Percentiles rank a stretch among this genome's conserved stretches.
These are phyloP conservation scores for Empidonax alnorum DNA, from an alignment of 2,113 vertebrate species.

Conservation along the genomic window DNA sequence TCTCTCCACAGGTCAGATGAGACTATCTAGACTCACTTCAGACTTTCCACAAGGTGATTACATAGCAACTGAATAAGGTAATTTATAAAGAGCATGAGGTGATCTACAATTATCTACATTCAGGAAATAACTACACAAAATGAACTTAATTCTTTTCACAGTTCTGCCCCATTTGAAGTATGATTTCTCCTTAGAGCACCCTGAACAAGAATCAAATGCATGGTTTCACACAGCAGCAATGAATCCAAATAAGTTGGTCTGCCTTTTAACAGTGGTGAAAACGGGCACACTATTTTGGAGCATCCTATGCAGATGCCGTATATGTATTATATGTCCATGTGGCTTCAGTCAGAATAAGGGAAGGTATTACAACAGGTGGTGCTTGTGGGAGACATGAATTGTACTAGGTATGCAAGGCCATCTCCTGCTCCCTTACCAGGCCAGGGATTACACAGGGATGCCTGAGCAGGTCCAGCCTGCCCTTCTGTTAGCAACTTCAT, in stretches of 20 bases:
- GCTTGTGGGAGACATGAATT: background rate
- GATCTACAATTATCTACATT: slow-evolving; percentile 12
- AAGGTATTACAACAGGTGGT: accelerated
- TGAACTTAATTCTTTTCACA: background rate
- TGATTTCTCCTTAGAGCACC: background rate
- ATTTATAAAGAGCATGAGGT: background rate
- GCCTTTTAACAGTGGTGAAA: background rate
- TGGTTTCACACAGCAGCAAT: background rate
- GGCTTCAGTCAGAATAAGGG: background rate
- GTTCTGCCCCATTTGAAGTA: background rate
- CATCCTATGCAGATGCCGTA: background rate
- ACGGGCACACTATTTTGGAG: accelerated
- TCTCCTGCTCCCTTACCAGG: accelerated
- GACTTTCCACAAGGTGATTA: background rate
- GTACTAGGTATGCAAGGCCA: accelerated
- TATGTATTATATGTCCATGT: background rate
- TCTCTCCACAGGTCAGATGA: background rate
- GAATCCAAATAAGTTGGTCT: background rate
- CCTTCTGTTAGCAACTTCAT: background rate
- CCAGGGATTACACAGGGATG: background rate
- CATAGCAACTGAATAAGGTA: background rate
- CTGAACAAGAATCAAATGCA: background rate
- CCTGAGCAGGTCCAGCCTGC: background rate
- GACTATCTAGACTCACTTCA: background rate
- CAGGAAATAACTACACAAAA: slow-evolving; percentile 8